A percentile compares a stretch with the other conserved stretches of the same genome.
phyloP scores from a whole-genome alignment of 2,797 vertebrate genomes.

The Semotilus atromaculatus region DNA sequence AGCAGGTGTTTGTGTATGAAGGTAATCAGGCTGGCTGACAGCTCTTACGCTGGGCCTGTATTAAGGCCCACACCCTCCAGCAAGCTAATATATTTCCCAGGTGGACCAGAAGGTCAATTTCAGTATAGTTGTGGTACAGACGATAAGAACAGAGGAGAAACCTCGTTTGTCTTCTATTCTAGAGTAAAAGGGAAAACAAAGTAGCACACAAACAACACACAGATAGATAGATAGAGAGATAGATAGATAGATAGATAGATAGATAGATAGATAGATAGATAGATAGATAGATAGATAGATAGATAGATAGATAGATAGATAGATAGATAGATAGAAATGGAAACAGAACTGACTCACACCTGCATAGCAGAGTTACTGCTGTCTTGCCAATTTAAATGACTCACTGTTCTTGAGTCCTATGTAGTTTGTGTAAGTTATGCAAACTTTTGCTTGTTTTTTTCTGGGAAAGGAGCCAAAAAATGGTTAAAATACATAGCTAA shows the following conservation, averaged over 20 bases:
- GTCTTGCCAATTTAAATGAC: conserved; percentile 1
- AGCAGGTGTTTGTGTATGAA: conserved; percentile 73
- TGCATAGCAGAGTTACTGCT: not conserved
- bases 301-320: not conserved
- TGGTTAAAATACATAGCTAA: not conserved
- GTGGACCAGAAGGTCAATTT: conserved; percentile 64
- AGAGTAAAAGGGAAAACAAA: conserved; percentile 32
- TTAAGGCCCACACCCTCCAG: conserved; percentile 68
- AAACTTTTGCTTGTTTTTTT: not conserved
- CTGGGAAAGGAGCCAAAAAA: not conserved
- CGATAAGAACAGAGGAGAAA: conserved; percentile 61
- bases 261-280: too few relatives aligned
- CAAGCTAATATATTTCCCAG: conserved; percentile 74
- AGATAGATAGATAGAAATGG: too few relatives aligned
- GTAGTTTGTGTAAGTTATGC: conserved; percentile 3
- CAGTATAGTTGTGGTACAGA: conserved; percentile 58
- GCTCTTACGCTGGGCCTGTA: conserved; percentile 70
- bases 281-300: too few relatives aligned
- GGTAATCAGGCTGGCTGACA: conserved; percentile 77
- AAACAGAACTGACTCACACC: not conserved
- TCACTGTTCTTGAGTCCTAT: conserved; percentile 6
- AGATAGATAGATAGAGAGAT: not conserved
- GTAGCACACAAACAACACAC: not conserved
- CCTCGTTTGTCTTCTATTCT: conserved; percentile 45
- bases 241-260: not conserved